phyloP scores from a whole-genome alignment of 2,888 invertebrate genomes.

The Apamea anceps region DNA sequence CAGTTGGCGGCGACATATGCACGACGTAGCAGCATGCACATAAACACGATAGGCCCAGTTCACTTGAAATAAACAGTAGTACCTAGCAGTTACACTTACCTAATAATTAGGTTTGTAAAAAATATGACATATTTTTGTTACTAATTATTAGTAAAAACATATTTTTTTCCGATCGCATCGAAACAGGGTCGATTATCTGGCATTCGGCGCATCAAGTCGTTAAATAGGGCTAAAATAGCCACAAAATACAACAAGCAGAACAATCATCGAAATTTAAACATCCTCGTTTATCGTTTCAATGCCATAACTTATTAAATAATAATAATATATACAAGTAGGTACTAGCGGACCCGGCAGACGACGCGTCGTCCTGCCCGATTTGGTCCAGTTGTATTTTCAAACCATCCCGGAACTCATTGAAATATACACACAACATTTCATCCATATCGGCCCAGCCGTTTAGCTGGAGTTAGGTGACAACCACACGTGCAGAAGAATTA shows the following conservation, averaged over 20 bases:
- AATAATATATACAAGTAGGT: too few relatives aligned
- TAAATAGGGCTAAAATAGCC: neutral
- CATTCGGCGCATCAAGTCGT: neutral
- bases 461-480: too few relatives aligned
- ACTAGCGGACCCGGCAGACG: too few relatives aligned
- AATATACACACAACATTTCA: too few relatives aligned
- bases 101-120: too few relatives aligned
- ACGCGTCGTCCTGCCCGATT: too few relatives aligned
- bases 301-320: neutral
- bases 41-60: neutral
- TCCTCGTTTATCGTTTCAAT: neutral
- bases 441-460: too few relatives aligned
- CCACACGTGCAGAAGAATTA: too few relatives aligned
- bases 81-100: neutral
- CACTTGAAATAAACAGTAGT: neutral
- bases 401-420: too few relatives aligned
- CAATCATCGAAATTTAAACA: too few relatives aligned
- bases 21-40: neutral
- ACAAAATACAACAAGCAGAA: neutral
- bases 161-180: neutral
- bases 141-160: neutral
- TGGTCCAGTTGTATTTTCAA: too few relatives aligned
- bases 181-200: neutral
- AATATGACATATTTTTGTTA: too few relatives aligned
- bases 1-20: neutral